phyloP scores from a whole-genome alignment of 2,113 vertebrate genomes.

The Craseonycteris thonglongyai region DNA sequence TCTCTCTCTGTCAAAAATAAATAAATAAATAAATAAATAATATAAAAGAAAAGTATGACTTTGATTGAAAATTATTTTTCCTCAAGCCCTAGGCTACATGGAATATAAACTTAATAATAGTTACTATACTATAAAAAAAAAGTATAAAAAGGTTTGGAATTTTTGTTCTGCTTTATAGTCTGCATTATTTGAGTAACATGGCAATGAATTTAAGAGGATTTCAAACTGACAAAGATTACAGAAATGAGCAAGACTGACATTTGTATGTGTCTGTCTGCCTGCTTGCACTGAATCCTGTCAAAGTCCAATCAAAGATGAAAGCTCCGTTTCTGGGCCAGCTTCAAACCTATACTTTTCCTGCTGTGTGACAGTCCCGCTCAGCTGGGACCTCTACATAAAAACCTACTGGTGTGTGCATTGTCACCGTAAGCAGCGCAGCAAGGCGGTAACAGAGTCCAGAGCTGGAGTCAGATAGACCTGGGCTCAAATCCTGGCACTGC shows the following conservation, averaged over 20 bases:
- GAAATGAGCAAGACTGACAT: not conserved
- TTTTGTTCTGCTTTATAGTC: not conserved
- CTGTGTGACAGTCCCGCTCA: not conserved
- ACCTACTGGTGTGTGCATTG: not conserved
- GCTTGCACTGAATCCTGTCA: not conserved
- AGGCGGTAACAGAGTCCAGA: not conserved
- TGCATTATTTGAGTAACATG: not conserved
- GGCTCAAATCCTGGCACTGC: not conserved
- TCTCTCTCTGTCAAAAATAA: no score
- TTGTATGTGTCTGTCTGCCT: not conserved
- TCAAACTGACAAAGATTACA: not conserved
- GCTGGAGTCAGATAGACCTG: not conserved
- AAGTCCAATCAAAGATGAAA: not conserved
- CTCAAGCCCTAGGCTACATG: not conserved
- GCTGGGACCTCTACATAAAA: not conserved
- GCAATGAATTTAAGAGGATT: not conserved
- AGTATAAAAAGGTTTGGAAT: not conserved
- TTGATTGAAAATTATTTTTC: not conserved
- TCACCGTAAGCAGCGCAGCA: not conserved
- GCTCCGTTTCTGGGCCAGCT: not conserved
- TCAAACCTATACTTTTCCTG: not conserved
- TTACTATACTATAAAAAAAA: not conserved
- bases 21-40: no score
- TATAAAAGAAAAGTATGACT: not conserved
- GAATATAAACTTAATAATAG: not conserved